Conservation (phyloP, 2,113 vertebrate species). For the human (Homo sapiens) region GRCh38 chr1:200874001-200874500, state of each 20-base stretch:
- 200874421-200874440: too few species aligned
- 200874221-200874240: background rate
- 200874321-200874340: background rate
- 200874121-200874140: background rate
- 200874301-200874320: background rate
- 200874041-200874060: conserved; percentile 41
- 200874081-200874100: background rate
- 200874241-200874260: too few species aligned
- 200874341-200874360: background rate
- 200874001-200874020: background rate
- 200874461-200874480: background rate
- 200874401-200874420: fast-evolving
- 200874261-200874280: background rate
- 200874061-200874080: conserved; percentile 39
- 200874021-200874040: conserved; percentile 33
- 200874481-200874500: fast-evolving
- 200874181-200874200: background rate
- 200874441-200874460: fast-evolving
- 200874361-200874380: fast-evolving
- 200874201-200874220: too few species aligned
- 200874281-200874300: background rate
- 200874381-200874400: background rate
- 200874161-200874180: too few species aligned
- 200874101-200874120: fast-evolving
- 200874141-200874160: background rate